Base-by-base conservation (phyloP, 2,888 invertebrate genomes). In the Apantesis nais region DNA sequence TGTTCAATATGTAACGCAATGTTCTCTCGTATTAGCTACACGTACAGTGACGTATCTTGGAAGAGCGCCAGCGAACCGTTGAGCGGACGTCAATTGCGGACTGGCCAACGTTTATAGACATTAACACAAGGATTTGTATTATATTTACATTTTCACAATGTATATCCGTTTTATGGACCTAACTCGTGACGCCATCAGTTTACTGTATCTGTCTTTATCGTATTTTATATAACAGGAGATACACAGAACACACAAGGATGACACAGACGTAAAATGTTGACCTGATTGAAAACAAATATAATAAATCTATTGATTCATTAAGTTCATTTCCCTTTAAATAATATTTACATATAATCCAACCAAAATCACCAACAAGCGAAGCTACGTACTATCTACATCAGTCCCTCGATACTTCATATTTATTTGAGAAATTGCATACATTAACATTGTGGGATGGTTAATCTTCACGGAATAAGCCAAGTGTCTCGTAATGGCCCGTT, bases 401-500 rank as follows among this genome's bases (percentile, higher is more conserved):
- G 25, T 5, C 44, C 4, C 5, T 52, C 48, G 11, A n/a, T 34
- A 69, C 48, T 61, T 66, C 22, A 61, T 52, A 39, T 48, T 61
- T 61, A 19, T 29, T 11, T 65, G 37, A 70, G 66, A 62, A 66
- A 72, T 62, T 66, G 41, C 66, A 19, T 41, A 52, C 61, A 71
- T 52, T 52, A 52, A 39, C 48, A 39, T 31, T 37, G 31, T 60
- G 31, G 52, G 62, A 37, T 34, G 14, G 52, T 44, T 66, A 72
- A 66, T 72, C 58, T 68, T 58, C 41, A 25, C 44, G 55, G 55
- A 39, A 68, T 71, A 29, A 48, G 62, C 65, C 58, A 62, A 65
- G 65, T 69, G 69, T 39, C 29, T 44, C 64, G 37, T 70, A 66
- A 66, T 62, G 61, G 48, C 62, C n/a, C 62, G 29, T 65, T 63